A percentile compares a stretch with the other conserved stretches of the same genome.
Conservation (phyloP, 2,888 invertebrate genomes). For the Eumacrocentrus americanus region DNA sequence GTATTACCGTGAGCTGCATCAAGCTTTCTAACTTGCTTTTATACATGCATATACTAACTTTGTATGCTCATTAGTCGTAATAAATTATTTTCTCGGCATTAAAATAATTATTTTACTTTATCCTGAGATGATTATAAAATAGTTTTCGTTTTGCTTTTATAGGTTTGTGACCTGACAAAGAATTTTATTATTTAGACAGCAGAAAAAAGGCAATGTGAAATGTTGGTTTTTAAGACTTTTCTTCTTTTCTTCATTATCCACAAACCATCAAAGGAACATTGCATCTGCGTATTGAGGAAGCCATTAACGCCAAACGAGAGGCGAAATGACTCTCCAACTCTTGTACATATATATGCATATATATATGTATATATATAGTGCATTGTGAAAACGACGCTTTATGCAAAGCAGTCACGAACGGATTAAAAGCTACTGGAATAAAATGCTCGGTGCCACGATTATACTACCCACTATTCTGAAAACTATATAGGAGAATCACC, state of each 20-base stretch:
- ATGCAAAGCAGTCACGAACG: slow-evolving; percentile 50
- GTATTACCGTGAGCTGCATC: not conserved
- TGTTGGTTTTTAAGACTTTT: too few relatives aligned
- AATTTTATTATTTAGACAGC: too few relatives aligned
- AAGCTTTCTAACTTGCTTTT: not conserved
- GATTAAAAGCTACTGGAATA: slow-evolving; percentile 51
- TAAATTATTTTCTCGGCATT: not conserved
- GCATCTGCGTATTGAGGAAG: slow-evolving; percentile 2
- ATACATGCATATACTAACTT: not conserved
- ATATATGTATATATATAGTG: slow-evolving; percentile 4
- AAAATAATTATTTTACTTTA: too few relatives aligned
- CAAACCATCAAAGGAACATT: not conserved
- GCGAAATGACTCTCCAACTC: slow-evolving; percentile 23
- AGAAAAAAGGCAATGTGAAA: too few relatives aligned
- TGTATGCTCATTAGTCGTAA: not conserved
- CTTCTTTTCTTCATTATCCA: too few relatives aligned
- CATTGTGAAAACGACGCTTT: slow-evolving; percentile 32
- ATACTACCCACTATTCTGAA: slow-evolving; percentile 39
- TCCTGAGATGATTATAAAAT: too few relatives aligned
- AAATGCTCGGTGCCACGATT: slow-evolving; percentile 45
- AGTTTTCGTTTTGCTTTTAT: too few relatives aligned
- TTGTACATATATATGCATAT: not conserved
- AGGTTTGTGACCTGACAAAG: too few relatives aligned
- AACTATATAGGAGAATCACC: not conserved
- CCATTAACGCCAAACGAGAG: slow-evolving; percentile 7